phyloP scores from a whole-genome alignment of 2,888 invertebrate species.

The Luffia ferchaultella region DNA sequence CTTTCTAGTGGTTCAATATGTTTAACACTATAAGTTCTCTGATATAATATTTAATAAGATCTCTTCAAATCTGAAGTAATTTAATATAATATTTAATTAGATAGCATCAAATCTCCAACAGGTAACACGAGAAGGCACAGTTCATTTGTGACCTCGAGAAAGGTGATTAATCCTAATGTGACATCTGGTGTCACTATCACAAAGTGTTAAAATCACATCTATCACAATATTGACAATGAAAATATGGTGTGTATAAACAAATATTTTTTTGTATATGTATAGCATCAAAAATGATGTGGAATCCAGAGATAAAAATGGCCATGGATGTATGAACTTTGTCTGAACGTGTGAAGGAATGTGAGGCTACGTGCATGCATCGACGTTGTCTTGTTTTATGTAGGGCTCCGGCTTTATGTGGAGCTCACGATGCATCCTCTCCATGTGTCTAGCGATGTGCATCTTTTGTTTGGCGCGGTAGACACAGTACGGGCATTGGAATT shows the following conservation, averaged over 20 bases:
- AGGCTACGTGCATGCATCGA: constrained; percentile 58
- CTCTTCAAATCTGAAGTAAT: no score
- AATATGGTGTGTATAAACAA: not conserved
- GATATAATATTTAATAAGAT: no score
- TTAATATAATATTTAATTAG: no score
- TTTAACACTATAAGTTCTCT: no score
- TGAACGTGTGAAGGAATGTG: no score
- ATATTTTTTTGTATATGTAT: no score
- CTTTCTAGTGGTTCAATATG: no score
- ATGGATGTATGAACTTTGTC: no score
- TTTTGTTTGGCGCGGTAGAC: constrained; percentile 86
- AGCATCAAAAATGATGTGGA: no score
- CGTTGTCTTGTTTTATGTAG: constrained; percentile 57
- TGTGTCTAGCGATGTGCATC: constrained; percentile 84
- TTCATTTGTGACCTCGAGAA: constrained; percentile 25
- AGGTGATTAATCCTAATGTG: constrained; percentile 54
- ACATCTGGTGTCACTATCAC: constrained; percentile 60
- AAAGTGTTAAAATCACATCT: constrained; percentile 58
- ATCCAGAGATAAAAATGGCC: no score
- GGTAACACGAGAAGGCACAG: constrained; percentile 33
- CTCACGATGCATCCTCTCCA: constrained; percentile 84
- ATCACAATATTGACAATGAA: constrained; percentile 45
- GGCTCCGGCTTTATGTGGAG: constrained; percentile 60
- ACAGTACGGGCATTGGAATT: constrained; percentile 84
- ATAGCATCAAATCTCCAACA: no score